phyloP scores from a whole-genome alignment of 2,888 invertebrate species.

The Nemotelus nigrinus region DNA sequence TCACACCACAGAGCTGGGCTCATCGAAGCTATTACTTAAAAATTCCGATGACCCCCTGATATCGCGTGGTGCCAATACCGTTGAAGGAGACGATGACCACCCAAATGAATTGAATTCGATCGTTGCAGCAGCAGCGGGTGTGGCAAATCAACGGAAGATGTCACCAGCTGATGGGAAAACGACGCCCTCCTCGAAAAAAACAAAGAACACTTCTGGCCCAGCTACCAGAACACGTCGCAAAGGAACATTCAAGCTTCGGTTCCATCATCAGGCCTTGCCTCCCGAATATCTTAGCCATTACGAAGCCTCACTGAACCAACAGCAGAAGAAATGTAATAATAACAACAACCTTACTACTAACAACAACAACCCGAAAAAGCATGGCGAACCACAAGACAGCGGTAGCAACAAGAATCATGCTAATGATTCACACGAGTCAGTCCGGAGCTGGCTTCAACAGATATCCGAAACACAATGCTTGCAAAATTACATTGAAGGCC shows the following conservation, averaged over 20 bases:
- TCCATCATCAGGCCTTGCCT: conserved; percentile 82
- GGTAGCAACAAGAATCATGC: conserved; percentile 55
- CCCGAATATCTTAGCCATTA: conserved; percentile 83
- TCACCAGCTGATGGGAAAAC: conserved; percentile 22
- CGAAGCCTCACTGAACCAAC: conserved; percentile 75
- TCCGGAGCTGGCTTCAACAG: conserved; percentile 79
- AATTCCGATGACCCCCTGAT: conserved; percentile 65
- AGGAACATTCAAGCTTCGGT: conserved; percentile 79
- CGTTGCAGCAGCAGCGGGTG: conserved; percentile 51
- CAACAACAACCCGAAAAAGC: conserved; percentile 30
- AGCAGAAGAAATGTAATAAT: conserved; percentile 57
- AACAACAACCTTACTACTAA: conserved; percentile 50
- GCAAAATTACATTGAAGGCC: conserved; percentile 27
- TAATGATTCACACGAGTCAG: conserved; percentile 71
- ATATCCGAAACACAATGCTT: conserved; percentile 76
- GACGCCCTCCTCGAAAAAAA: conserved; percentile 54
- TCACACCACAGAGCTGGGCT: conserved; percentile 53
- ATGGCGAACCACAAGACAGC: conserved; percentile 23
- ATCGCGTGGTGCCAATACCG: conserved; percentile 61
- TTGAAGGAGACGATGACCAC: conserved; percentile 59
- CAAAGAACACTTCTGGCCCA: conserved; percentile 37
- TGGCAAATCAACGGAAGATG: conserved; percentile 24
- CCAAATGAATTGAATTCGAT: conserved; percentile 58
- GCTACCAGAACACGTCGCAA: conserved; percentile 53
- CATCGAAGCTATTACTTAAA: conserved; percentile 58